These are phyloP conservation scores for Osmerus mordax DNA, from an alignment of 2,113 vertebrate genomes.

Conservation along the genomic window DNA sequence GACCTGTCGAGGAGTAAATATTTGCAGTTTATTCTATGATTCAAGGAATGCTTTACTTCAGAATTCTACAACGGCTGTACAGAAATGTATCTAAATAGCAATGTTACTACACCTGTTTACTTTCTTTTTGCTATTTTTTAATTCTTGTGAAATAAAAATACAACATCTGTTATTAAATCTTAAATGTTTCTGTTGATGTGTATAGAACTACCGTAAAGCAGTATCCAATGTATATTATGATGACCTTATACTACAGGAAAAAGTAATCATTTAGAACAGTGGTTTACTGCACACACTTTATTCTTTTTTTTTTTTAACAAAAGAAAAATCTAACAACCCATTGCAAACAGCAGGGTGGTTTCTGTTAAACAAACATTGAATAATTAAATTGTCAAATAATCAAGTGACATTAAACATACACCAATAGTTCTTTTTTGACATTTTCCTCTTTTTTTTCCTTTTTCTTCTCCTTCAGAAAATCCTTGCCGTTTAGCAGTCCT, in stretches of 20 bases:
- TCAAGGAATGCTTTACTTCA: no score
- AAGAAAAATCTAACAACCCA: slow-evolving; percentile 13
- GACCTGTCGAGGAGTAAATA: no score
- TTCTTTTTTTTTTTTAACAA: slow-evolving; percentile 8
- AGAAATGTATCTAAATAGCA: no score
- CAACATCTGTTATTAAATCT: no score
- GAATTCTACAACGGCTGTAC: no score
- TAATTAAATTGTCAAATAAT: slow-evolving; percentile 17
- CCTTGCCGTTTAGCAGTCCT: slow-evolving; percentile 32
- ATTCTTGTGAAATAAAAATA: no score
- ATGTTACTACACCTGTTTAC: no score
- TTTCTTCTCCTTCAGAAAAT: slow-evolving; percentile 34
- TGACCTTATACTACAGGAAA: neutral
- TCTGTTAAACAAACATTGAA: slow-evolving; percentile 23
- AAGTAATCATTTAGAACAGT: slow-evolving; percentile 38
- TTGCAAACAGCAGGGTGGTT: slow-evolving; percentile 21
- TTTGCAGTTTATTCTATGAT: no score
- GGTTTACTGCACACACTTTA: slow-evolving; percentile 4
- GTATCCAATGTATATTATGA: no score
- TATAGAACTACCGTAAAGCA: no score
- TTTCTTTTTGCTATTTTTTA: no score
- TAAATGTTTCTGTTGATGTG: no score
- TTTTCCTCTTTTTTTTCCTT: slow-evolving; percentile 15
- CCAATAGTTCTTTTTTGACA: neutral
- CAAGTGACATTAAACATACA: slow-evolving; percentile 20